phyloP scores from a whole-genome alignment of 30 jellyfish, hydroid and myxozoan species.

The Catostylus mosaicus region DNA sequence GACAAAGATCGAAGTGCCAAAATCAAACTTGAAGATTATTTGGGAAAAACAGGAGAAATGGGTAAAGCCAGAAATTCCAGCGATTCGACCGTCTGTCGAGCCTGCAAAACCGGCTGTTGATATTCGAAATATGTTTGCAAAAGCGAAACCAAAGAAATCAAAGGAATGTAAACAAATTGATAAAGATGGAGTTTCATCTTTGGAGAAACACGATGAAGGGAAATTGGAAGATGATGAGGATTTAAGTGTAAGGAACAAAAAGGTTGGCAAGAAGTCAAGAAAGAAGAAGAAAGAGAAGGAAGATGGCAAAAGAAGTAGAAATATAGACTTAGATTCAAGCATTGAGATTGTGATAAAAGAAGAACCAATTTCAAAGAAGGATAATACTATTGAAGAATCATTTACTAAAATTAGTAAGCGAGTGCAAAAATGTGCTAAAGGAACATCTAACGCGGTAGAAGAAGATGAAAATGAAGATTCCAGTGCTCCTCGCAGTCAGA shows the following conservation, averaged over 20 bases:
- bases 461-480: background rate
- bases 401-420: constrained; percentile 8
- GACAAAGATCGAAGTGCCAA: constrained; percentile 49
- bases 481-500: background rate
- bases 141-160: background rate
- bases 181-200: background rate
- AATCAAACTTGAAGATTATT: constrained; percentile 40
- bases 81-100: background rate
- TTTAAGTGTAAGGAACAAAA: background rate
- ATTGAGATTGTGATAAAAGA: background rate
- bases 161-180: background rate
- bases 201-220: background rate
- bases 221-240: background rate
- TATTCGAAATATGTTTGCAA: constrained; percentile 10
- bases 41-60: constrained; percentile 54
- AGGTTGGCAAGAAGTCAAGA: background rate
- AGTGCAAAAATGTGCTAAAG: background rate
- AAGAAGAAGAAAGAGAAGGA: background rate
- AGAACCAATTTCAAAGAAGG: background rate
- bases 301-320: too few species aligned
- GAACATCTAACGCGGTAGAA: background rate
- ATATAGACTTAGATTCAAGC: background rate
- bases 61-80: background rate
- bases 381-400: constrained; percentile 9
- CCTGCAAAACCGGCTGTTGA: constrained; percentile 31